A percentile compares a stretch with the other conserved stretches of the same genome.
These are phyloP conservation scores for Plotosus lineatus DNA, from an alignment of 2,113 vertebrate species.

Conservation along the genomic window DNA sequence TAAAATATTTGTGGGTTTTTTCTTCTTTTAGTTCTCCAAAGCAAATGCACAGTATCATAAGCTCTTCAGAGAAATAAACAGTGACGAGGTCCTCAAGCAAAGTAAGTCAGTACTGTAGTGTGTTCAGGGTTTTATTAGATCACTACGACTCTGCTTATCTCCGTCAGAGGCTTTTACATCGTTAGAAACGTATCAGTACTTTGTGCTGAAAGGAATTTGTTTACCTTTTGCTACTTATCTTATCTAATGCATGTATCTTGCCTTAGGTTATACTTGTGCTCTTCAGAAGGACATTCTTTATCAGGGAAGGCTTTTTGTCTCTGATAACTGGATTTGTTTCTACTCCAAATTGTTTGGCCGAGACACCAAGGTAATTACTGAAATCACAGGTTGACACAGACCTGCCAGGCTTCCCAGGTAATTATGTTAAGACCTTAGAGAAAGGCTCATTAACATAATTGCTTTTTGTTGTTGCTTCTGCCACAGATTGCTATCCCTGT, in stretches of 20 bases:
- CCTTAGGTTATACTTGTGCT: conserved; percentile 91
- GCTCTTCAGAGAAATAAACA: conserved; percentile 88
- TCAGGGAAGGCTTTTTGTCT: conserved; percentile 92
- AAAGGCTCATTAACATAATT: background rate
- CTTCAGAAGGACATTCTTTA: conserved; percentile 96
- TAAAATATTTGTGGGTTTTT: background rate
- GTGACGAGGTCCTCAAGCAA: conserved; percentile 86
- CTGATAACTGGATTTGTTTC: conserved; percentile 97
- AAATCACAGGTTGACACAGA: background rate
- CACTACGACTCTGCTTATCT: background rate
- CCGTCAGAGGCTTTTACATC: background rate
- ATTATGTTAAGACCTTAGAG: background rate
- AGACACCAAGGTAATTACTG: conserved; percentile 85
- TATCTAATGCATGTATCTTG: conserved; percentile 25
- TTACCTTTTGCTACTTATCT: conserved; percentile 21
- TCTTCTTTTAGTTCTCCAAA: conserved; percentile 82
- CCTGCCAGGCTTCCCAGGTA: background rate
- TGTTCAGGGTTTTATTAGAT: conserved; percentile 7
- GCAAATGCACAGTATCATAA: conserved; percentile 94
- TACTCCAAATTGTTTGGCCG: conserved; percentile 96
- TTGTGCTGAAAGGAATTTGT: conserved; percentile 2
- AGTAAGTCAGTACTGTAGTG: conserved; percentile 79
- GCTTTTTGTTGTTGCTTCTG: background rate
- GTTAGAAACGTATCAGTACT: conserved; percentile 13
- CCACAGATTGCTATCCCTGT: conserved; percentile 88